Base-by-base conservation (phyloP, 2,113 vertebrate species). In the Recurvirostra avosetta region DNA sequence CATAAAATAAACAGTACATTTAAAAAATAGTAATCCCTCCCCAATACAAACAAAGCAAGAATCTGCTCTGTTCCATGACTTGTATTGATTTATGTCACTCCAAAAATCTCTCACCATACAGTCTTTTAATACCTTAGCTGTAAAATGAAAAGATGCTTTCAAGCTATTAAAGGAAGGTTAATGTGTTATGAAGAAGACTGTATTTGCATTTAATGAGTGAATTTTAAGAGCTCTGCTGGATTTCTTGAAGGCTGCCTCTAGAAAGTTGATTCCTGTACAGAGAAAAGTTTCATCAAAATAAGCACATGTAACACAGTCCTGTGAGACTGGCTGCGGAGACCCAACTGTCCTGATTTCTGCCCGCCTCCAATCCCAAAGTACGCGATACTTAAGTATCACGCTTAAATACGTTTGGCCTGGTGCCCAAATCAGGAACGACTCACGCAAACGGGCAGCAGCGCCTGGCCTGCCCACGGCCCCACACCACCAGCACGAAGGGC, bases 121-220 rank as follows among this genome's bases (percentile, higher is more conserved):
- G 67, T 43, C 72, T 62, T 88, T 86, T 66, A 91, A 94, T 91
- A 73, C 56, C 68, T 86, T 34, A 76, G 71, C 89, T 77, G 59
- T 70, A 86, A 91, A 88, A 92, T 74, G 89, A 86, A 79, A 88
- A 96, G 88, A 83, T 74, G 81, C 88, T 94, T 71, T 86, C 86
- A 80, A 5, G 13, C 75, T 81, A 49, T 83, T 92, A 79, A 53
- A 77, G 50, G 73, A 52, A 95, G 91, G 92, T 88, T 86, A 95
- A 94, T 68, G 68, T 61, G 58, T 83, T 80, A 91, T 36, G 66
- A 81, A 90, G 75, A 86, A 62, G 59, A 91, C 38, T 50, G 32
- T 71, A 73, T 86, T 83, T 77, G 86, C 79, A 93, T 95, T 91
- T 92, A 86, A 92, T 59, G 55, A 91, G 79, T 20, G 83, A 50